phyloP scores from a whole-genome alignment of 2,113 vertebrate species.

The Alexandromys fortis region DNA sequence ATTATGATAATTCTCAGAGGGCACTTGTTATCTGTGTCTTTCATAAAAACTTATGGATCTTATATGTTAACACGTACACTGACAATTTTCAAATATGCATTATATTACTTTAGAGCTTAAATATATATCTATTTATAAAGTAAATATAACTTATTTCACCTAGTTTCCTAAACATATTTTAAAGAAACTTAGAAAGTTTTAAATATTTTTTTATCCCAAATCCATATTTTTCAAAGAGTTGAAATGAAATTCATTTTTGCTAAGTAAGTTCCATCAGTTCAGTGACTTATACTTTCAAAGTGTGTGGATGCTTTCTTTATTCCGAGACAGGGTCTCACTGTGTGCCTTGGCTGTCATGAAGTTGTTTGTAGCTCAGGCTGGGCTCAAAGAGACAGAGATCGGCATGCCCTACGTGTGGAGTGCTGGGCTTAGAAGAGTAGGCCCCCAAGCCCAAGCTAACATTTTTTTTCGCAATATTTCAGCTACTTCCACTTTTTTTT shows the following conservation, averaged over 20 bases:
- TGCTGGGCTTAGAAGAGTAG: not conserved
- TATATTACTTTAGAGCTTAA: constrained; percentile 5
- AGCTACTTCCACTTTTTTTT: not conserved
- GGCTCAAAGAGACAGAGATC: not conserved
- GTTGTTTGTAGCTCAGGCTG: not conserved
- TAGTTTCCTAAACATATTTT: not conserved
- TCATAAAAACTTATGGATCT: not conserved
- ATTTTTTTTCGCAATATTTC: not conserved
- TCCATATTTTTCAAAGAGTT: not conserved
- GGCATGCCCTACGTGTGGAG: no score
- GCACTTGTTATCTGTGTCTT: not conserved
- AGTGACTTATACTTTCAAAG: not conserved
- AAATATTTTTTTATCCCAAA: not conserved
- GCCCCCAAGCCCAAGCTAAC: not conserved
- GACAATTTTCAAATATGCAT: not conserved
- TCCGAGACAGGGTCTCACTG: not conserved
- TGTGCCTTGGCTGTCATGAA: not conserved
- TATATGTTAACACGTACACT: not conserved
- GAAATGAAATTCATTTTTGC: not conserved
- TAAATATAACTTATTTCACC: not conserved
- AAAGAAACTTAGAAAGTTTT: not conserved
- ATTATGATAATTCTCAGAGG: not conserved
- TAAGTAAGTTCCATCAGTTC: not conserved
- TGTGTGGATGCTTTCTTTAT: not conserved
- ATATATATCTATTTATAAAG: not conserved